A percentile compares a stretch with the other conserved stretches of the same genome.
phyloP scores from a whole-genome alignment of 2,888 invertebrate species.

The Pollenia amentaria region DNA sequence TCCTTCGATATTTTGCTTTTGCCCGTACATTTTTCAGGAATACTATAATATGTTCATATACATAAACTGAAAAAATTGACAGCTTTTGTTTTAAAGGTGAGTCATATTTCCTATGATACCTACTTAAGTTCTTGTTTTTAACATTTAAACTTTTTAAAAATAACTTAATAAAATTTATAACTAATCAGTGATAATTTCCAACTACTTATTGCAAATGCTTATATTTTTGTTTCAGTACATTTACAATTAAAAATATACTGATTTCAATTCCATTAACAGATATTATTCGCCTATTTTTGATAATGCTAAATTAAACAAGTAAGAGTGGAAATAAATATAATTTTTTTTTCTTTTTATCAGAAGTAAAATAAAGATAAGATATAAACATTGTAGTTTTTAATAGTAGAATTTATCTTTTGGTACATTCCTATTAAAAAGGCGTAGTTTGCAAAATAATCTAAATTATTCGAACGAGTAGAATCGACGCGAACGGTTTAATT shows the following conservation, averaged over 20 bases:
- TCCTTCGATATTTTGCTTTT: no score
- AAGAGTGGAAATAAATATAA: background rate
- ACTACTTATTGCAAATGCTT: no score
- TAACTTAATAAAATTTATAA: no score
- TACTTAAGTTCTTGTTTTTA: no score
- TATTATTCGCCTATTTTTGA: background rate
- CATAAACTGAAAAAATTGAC: no score
- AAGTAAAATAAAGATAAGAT: constrained; percentile 53
- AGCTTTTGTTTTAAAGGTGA: no score
- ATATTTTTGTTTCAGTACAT: background rate
- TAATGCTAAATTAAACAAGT: background rate
- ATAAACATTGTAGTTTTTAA: constrained; percentile 5
- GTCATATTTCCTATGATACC: no score
- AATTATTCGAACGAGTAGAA: constrained; percentile 55
- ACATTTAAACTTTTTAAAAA: no score
- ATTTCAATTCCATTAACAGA: background rate
- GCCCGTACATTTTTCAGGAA: no score
- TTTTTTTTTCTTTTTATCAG: constrained; percentile 1
- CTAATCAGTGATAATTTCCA: no score
- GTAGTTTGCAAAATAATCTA: constrained; percentile 42
- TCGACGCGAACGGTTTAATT: constrained; percentile 40
- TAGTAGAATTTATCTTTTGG: constrained; percentile 6
- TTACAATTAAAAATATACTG: background rate
- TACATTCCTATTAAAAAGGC: constrained; percentile 55
- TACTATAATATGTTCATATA: no score